phyloP scores from a whole-genome alignment of 2,797 vertebrate genomes.

The Enteromius unitaeniatus region DNA sequence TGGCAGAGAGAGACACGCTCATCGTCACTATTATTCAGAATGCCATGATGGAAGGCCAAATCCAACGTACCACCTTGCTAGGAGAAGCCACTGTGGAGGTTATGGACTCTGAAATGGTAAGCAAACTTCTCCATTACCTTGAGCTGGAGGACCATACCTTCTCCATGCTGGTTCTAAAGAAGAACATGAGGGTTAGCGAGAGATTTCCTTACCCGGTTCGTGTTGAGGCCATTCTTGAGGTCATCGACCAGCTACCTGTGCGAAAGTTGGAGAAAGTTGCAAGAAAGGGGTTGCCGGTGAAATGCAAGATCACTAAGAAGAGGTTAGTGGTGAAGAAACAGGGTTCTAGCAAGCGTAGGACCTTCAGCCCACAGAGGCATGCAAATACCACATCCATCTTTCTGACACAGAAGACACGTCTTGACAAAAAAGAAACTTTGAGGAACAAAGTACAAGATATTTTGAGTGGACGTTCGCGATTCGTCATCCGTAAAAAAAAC shows the following conservation, averaged over 20 bases:
- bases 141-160: slow-evolving; percentile 76
- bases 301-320: slow-evolving; percentile 76
- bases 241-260: slow-evolving; percentile 80
- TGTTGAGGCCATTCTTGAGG: slow-evolving; percentile 78
- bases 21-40: slow-evolving; percentile 83
- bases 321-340: slow-evolving; percentile 71
- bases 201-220: slow-evolving; percentile 81
- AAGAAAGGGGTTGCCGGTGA: slow-evolving; percentile 72
- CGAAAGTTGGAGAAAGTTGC: slow-evolving; percentile 81
- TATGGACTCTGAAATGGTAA: slow-evolving; percentile 77
- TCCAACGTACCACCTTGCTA: slow-evolving; percentile 74
- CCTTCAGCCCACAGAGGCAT: slow-evolving; percentile 64
- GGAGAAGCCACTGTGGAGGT: slow-evolving; percentile 74
- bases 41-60: slow-evolving; percentile 83
- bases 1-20: slow-evolving; percentile 81
- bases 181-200: slow-evolving; percentile 77
- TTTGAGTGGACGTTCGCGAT: slow-evolving; percentile 76
- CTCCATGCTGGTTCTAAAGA: slow-evolving; percentile 81
- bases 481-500: slow-evolving; percentile 75
- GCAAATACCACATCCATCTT: slow-evolving; percentile 65
- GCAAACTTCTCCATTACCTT: slow-evolving; percentile 78
- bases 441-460: slow-evolving; percentile 79
- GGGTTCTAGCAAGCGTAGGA: slow-evolving; percentile 44
- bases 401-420: slow-evolving; percentile 53
- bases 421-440: slow-evolving; percentile 74